These are phyloP conservation scores for Nyleta sp. DNA, from an alignment of 2,888 invertebrate genomes.

Conservation along the genomic window DNA sequence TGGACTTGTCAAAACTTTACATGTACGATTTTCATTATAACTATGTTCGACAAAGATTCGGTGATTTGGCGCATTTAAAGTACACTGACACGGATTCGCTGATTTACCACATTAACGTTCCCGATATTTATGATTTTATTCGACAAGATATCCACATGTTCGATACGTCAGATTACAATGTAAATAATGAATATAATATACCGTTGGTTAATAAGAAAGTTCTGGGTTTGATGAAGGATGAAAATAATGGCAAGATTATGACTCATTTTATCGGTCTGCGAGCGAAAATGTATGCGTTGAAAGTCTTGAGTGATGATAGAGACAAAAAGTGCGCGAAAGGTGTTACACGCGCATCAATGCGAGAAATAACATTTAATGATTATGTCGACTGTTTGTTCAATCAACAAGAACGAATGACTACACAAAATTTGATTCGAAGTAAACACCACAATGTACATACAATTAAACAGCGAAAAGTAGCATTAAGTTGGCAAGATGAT, in stretches of 20 bases:
- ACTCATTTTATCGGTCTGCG: slow-evolving; percentile 68
- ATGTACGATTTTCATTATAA: no score
- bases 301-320: slow-evolving; percentile 55
- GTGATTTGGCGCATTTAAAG: slow-evolving; percentile 64
- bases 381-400: slow-evolving; percentile 34
- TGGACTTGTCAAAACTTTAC: slow-evolving; percentile 32
- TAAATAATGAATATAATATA: no score
- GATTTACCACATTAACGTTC: slow-evolving; percentile 70
- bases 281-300: slow-evolving; percentile 61
- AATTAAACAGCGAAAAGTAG: no score
- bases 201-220: slow-evolving; percentile 68
- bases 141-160: no score
- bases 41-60: no score
- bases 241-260: slow-evolving; percentile 71
- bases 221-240: slow-evolving; percentile 73
- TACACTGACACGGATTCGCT: slow-evolving; percentile 75
- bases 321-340: no score
- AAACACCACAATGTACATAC: no score
- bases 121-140: no score
- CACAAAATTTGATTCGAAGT: no score
- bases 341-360: no score
- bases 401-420: not conserved
- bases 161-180: slow-evolving; percentile 70
- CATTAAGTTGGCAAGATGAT: no score
- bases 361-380: no score